These are phyloP conservation scores for Pseudorectes ferrugineus DNA, from an alignment of 2,113 vertebrate genomes.

Conservation along the genomic window DNA sequence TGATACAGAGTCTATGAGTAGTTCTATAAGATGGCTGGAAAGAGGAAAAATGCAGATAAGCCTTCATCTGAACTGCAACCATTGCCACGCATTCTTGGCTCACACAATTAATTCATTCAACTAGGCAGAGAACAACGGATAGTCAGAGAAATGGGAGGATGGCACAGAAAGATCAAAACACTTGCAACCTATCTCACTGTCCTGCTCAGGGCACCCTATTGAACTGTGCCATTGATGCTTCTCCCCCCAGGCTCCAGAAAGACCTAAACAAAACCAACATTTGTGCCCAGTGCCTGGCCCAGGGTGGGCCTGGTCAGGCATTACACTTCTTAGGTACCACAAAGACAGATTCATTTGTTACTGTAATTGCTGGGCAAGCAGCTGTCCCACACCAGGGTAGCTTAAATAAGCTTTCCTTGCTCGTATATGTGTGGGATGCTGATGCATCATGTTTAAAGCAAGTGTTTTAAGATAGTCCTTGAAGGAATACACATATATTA, in stretches of 20 bases:
- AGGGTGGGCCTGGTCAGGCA: not conserved
- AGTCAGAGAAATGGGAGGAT: not conserved
- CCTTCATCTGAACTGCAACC: not conserved
- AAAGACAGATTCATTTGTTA: not conserved
- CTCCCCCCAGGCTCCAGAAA: not conserved
- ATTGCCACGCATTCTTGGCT: not conserved
- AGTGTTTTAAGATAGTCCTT: not conserved
- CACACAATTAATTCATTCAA: slow-evolving; percentile 32
- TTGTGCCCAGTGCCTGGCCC: not conserved
- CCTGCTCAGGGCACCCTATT: not conserved
- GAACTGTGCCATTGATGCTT: not conserved
- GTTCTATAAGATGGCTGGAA: not conserved
- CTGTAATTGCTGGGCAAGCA: not conserved
- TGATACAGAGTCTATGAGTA: not conserved
- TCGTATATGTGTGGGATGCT: not conserved
- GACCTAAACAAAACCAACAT: not conserved
- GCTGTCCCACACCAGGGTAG: not conserved
- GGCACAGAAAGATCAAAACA: not conserved
- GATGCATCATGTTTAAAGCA: not conserved
- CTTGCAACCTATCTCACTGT: not conserved
- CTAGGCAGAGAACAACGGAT: not conserved
- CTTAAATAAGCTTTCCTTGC: not conserved
- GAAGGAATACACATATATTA: not conserved
- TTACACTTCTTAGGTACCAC: not conserved
- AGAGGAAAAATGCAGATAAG: not conserved